Conservation (phyloP, 1,140 invertebrate genomes). For the Zaprionus inermis region DNA sequence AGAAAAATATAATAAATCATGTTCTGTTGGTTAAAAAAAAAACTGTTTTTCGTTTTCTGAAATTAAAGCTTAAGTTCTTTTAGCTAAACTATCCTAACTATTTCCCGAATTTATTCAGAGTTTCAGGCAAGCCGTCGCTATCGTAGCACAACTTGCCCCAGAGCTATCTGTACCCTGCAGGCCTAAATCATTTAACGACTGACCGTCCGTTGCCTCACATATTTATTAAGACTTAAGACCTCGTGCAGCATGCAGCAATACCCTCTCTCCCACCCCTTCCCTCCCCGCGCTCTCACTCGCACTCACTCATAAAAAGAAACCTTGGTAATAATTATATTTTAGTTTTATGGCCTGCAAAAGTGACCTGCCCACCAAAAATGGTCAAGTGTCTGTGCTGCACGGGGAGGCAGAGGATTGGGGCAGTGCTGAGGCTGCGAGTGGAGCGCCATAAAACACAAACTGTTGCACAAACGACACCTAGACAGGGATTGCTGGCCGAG, state of each 20-base stretch:
- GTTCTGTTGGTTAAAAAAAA: too few species aligned
- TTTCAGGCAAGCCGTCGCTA: neutral
- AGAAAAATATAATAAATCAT: too few species aligned
- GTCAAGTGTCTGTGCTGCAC: conserved; percentile 25
- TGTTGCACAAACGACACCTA: conserved; percentile 81
- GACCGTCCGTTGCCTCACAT: conserved; percentile 48
- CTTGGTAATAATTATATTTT: conserved; percentile 79
- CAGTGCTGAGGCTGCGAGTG: conserved; percentile 21
- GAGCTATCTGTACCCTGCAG: conserved; percentile 18
- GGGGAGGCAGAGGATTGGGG: neutral
- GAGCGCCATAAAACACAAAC: conserved; percentile 71
- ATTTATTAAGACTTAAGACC: conserved; percentile 77
- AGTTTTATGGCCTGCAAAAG: conserved; percentile 79
- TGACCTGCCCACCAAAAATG: conserved; percentile 72
- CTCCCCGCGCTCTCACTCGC: neutral
- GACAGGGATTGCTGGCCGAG: conserved; percentile 33
- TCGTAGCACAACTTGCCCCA: neutral
- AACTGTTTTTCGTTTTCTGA: too few species aligned
- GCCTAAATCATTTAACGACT: conserved; percentile 60
- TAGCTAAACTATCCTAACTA: too few species aligned
- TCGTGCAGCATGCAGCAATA: conserved; percentile 20
- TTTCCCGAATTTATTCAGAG: neutral
- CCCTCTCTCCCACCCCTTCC: neutral
- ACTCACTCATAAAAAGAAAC: conserved; percentile 25
- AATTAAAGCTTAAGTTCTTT: too few species aligned